Base-by-base conservation (phyloP, 53 echinoderm and acorn worm genomes). In the Holothuria leucospilota region DNA sequence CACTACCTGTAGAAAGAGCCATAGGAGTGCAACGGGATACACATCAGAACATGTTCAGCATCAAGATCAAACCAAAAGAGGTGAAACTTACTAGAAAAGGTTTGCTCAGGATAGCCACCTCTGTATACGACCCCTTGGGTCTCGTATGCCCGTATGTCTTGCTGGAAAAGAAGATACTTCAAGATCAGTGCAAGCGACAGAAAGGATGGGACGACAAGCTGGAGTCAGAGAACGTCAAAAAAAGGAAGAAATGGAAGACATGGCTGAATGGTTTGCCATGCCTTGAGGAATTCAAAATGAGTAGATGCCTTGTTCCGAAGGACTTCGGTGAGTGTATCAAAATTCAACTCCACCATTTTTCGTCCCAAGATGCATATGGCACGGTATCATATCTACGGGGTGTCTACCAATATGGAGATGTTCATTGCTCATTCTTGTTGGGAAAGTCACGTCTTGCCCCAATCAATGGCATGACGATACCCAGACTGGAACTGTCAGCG, bases 131-230 rank as follows among this genome's bases (percentile, higher is more conserved):
- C 7, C 40, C 40, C 40, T 40, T 40, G 40, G 40, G 74, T 84
- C 10, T 89, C 26, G 84, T 83, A 12, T 61, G 58, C 26, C 89
- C 84, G 18, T 84, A 52, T 41, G 72, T 89, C 20, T 73, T 89
- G 20, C 27, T 24, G 23, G 89, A 82, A 53, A 89, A 63, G 63
- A 63, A 63, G 12, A 24, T 89, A 27, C 65, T 88, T 20, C 89
- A 89, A 30, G 68, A 84, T 89, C 56, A 40, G 40, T 40, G 40
- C 7, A 40, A 40, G 7, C 4, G 40, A 40, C 7, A 40, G 7
- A 40, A 40, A 7, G 40, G 40, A 40, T 40, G 7, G 40, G 40
- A 40, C 7, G 40, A 40, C 4, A 7, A 40, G 7, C 69, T 51
- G 82, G 83, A 40, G 53, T 53, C 59, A 34, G 42, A 60, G 70